Evolutionary conservation across 2,888 invertebrate species (phyloP).

Genomic region (Thecophora atra): DNA sequence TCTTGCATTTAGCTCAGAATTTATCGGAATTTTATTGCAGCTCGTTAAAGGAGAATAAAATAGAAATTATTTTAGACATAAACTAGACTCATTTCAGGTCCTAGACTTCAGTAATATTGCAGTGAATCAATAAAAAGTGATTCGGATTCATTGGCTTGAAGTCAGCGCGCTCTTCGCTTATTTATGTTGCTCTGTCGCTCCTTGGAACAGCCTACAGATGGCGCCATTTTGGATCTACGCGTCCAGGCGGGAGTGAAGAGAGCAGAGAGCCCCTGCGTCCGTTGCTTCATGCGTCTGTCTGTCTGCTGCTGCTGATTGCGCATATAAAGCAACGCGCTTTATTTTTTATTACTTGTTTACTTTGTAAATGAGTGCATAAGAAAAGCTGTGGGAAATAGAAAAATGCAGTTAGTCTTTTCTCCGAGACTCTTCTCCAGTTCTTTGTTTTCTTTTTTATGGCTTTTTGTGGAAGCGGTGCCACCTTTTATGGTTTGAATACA

Average conservation of each 20-base stretch:
- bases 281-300: background rate
- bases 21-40: too few relatives aligned
- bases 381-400: constrained; percentile 12
- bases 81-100: too few relatives aligned
- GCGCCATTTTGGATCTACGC: background rate
- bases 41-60: too few relatives aligned
- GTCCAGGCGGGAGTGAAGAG: background rate
- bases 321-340: constrained; percentile 20
- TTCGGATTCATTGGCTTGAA: too few relatives aligned
- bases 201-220: background rate
- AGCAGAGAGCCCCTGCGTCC: background rate
- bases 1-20: too few relatives aligned
- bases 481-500: background rate
- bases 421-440: background rate
- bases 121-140: too few relatives aligned
- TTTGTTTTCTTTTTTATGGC: too few relatives aligned
- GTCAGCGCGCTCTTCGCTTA: background rate
- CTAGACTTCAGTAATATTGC: too few relatives aligned
- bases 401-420: background rate
- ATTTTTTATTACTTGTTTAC: constrained; percentile 29
- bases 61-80: too few relatives aligned
- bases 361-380: constrained; percentile 30
- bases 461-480: too few relatives aligned
- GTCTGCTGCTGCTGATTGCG: constrained; percentile 24
- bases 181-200: background rate